Evolutionary conservation across 2,888 invertebrate genomes (phyloP).

Genomic region (Syrista parreyssii): DNA sequence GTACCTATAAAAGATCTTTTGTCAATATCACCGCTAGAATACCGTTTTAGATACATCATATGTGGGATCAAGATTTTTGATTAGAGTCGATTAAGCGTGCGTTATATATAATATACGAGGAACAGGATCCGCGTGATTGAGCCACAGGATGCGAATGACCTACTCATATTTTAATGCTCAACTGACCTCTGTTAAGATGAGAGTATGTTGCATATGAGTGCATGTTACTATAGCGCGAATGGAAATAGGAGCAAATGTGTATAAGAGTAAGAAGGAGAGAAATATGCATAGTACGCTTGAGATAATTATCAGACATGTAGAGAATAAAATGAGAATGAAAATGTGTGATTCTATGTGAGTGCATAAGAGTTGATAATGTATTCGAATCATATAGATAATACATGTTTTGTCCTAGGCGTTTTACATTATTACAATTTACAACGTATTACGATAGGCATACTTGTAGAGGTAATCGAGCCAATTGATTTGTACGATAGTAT

Average conservation of each 20-base stretch:
- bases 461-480: conserved; percentile 9
- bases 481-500: conserved; percentile 25
- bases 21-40: not conserved
- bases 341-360: not conserved
- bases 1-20: not conserved
- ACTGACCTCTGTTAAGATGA: conserved; percentile 9
- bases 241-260: conserved; percentile 2
- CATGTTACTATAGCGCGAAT: conserved; percentile 3
- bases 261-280: conserved; percentile 11
- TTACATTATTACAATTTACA: conserved; percentile 18
- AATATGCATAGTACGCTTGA: conserved; percentile 22
- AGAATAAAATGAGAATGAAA: not conserved
- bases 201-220: not conserved
- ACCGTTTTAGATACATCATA: not conserved
- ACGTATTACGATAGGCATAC: conserved; percentile 4
- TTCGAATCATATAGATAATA: conserved; percentile 24
- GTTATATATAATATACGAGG: not conserved
- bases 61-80: not conserved
- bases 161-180: conserved; percentile 28
- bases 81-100: not conserved
- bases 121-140: not conserved
- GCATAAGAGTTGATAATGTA: not conserved
- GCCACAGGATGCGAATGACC: conserved; percentile 8
- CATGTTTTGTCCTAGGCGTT: conserved; percentile 34
- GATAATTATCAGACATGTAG: not conserved